Evolutionary conservation across 2,113 vertebrate species (phyloP).

Genomic region (Neodontobutis hainanensis): DNA sequence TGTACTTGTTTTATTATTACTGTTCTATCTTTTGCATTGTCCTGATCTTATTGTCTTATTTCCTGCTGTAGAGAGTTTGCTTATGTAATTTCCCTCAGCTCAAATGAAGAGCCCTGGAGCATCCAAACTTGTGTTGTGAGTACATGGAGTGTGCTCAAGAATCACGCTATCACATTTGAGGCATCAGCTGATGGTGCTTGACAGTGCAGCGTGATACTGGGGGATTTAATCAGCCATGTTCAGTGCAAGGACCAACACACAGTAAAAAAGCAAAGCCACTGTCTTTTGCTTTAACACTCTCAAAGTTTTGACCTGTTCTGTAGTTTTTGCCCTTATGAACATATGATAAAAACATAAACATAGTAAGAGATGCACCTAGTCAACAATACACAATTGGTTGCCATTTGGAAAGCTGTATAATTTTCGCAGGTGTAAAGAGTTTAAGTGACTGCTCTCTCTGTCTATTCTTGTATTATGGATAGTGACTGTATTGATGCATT

Average conservation of each 20-base stretch:
- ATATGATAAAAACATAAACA: too few species aligned
- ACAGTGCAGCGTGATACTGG: conserved; percentile 30
- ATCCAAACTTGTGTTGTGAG: conserved; percentile 11
- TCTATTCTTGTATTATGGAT: not conserved
- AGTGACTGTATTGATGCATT: not conserved
- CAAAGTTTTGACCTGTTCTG: not conserved
- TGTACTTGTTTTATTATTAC: not conserved
- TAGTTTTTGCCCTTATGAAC: not conserved
- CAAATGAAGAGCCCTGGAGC: conserved; percentile 10
- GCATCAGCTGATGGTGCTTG: conserved; percentile 54
- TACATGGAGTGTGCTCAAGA: conserved; percentile 21
- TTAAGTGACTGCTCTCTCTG: not conserved
- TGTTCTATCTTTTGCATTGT: conserved; percentile 22
- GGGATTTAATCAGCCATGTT: conserved; percentile 35
- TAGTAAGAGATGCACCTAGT: too few species aligned
- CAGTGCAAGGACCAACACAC: not conserved
- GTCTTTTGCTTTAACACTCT: not conserved
- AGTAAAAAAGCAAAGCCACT: not conserved
- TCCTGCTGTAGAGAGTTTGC: conserved; percentile 21
- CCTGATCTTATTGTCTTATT: conserved; percentile 30
- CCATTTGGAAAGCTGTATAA: too few species aligned
- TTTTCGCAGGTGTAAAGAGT: too few species aligned
- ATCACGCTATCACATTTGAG: conserved; percentile 43
- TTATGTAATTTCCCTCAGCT: conserved; percentile 38
- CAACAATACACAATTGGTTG: too few species aligned